phyloP scores from a whole-genome alignment of 2,888 invertebrate species.

The Buathra laborator region DNA sequence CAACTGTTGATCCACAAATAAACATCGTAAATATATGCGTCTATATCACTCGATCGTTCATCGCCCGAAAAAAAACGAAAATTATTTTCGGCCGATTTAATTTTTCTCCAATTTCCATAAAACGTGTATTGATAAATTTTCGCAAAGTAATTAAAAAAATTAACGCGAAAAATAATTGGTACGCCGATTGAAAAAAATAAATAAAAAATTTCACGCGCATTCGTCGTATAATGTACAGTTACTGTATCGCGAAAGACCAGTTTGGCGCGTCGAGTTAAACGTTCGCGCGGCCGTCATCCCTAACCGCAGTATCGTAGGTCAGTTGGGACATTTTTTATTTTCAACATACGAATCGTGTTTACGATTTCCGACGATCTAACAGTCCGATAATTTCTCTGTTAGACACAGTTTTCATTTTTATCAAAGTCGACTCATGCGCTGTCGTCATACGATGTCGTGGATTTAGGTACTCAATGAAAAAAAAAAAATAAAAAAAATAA shows the following conservation, averaged over 20 bases:
- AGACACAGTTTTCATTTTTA: neutral
- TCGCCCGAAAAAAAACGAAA: neutral
- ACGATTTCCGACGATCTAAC: neutral
- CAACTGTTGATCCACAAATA: no score
- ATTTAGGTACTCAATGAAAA: neutral
- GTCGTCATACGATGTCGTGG: neutral
- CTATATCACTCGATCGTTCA: neutral
- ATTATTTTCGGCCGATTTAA: neutral
- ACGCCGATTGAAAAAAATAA: neutral
- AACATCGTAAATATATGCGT: no score
- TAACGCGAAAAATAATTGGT: neutral
- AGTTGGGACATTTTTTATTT: constrained; percentile 32
- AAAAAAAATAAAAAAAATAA: neutral
- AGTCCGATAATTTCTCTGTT: neutral
- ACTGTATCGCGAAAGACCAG: constrained; percentile 12
- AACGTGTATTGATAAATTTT: neutral
- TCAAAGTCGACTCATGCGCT: neutral
- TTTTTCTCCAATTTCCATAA: neutral
- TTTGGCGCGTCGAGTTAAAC: constrained; percentile 10
- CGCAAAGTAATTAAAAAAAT: no score
- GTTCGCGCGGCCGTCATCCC: neutral
- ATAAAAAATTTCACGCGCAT: neutral
- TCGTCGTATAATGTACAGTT: neutral
- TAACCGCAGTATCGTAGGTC: constrained; percentile 46
- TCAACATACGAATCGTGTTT: neutral